phyloP scores from a whole-genome alignment of 2,113 vertebrate genomes.

The Eulemur rufifrons region DNA sequence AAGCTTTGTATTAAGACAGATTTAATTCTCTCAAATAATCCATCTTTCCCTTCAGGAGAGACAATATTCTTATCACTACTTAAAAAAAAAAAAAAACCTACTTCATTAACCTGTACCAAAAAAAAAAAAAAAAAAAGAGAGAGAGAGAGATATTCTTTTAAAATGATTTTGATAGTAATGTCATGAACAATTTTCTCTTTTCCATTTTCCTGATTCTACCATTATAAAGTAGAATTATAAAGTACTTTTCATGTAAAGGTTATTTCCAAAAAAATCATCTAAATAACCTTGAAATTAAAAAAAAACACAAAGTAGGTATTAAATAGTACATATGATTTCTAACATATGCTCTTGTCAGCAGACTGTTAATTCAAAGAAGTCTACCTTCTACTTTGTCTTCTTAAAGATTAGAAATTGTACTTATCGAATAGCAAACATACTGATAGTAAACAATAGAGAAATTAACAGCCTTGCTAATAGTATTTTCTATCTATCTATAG shows the following conservation, averaged over 20 bases:
- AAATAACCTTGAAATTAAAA: not conserved
- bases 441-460: not conserved
- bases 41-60: not conserved
- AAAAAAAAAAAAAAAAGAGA: not conserved
- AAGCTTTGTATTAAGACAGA: not conserved
- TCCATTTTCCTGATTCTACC: not conserved
- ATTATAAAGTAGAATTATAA: too few relatives aligned
- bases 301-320: not conserved
- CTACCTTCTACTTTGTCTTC: not conserved
- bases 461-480: not conserved
- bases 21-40: not conserved
- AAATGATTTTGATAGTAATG: not conserved
- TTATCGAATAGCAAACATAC: not conserved
- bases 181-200: not conserved
- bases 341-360: not conserved
- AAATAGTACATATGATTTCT: not conserved
- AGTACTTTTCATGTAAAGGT: too few relatives aligned
- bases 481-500: not conserved
- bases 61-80: not conserved
- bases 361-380: not conserved
- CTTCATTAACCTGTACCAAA: not conserved
- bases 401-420: not conserved
- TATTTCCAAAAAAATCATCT: not conserved
- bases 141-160: not conserved
- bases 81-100: not conserved